Evolutionary conservation across 2,888 invertebrate species (phyloP).

Genomic region (Drosophila antonietae): DNA sequence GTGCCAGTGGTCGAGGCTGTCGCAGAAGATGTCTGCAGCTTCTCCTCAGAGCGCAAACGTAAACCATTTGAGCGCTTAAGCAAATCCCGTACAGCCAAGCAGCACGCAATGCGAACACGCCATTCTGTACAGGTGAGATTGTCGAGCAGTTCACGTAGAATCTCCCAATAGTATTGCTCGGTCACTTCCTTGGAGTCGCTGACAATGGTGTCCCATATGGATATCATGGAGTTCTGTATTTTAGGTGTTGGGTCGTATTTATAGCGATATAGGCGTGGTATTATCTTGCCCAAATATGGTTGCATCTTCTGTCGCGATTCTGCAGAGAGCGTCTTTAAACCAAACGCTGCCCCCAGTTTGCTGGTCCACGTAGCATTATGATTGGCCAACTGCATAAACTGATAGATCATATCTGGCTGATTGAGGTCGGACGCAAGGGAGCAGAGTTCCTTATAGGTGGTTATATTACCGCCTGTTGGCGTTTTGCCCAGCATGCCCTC

Average conservation of each 20-base stretch:
- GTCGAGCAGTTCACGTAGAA: conserved; percentile 90
- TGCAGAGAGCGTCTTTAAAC: conserved; percentile 93
- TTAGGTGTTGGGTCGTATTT: conserved; percentile 97
- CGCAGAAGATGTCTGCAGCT: conserved; percentile 6
- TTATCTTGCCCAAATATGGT: conserved; percentile 92
- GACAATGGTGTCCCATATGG: conserved; percentile 97
- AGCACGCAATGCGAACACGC: conserved; percentile 96
- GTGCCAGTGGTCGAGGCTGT: conserved; percentile 1
- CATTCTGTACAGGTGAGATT: conserved; percentile 94
- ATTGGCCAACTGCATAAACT: conserved; percentile 98
- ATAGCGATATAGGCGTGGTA: conserved; percentile 92
- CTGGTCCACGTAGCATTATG: conserved; percentile 98
- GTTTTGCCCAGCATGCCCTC: conserved; percentile 94
- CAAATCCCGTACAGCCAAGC: conserved; percentile 93
- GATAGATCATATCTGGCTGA: conserved; percentile 97
- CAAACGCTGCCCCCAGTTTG: conserved; percentile 95
- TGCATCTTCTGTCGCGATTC: conserved; percentile 93
- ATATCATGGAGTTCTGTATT: conserved; percentile 96
- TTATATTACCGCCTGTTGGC: conserved; percentile 94
- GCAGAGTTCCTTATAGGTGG: conserved; percentile 97
- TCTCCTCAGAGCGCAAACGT: conserved; percentile 81
- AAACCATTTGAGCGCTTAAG: conserved; percentile 87
- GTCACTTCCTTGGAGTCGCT: conserved; percentile 93
- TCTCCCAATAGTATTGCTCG: conserved; percentile 84
- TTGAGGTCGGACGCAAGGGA: conserved; percentile 96